phyloP scores from a whole-genome alignment of 2,888 invertebrate species.

The Sepioteuthis lessoniana region DNA sequence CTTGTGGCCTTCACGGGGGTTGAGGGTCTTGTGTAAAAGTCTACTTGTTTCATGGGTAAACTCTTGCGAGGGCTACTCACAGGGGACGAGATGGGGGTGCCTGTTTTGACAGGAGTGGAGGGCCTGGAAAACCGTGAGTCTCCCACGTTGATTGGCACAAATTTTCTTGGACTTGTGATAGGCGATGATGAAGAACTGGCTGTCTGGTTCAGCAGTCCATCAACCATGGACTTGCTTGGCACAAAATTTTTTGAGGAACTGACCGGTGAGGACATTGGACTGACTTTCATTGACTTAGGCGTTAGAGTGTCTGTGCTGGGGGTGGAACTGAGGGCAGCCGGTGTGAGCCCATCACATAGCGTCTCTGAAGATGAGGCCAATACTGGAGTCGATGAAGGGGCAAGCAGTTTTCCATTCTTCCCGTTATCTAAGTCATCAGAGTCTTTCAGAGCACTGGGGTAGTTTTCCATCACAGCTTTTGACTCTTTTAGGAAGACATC shows the following conservation, averaged over 20 bases:
- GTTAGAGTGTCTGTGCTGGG: constrained; percentile 72
- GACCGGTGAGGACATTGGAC: constrained; percentile 69
- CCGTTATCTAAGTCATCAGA: constrained; percentile 62
- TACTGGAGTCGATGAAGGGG: constrained; percentile 48
- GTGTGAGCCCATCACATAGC: constrained; percentile 57
- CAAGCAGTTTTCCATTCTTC: constrained; percentile 47
- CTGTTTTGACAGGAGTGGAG: constrained; percentile 62
- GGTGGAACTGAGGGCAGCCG: constrained; percentile 63
- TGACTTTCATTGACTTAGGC: constrained; percentile 69
- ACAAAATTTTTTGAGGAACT: constrained; percentile 65
- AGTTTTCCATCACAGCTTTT: constrained; percentile 46
- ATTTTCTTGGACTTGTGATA: constrained; percentile 41
- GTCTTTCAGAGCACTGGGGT: constrained; percentile 49
- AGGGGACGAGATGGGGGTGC: constrained; percentile 44
- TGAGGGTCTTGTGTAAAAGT: constrained; percentile 55
- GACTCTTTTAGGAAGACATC: constrained; percentile 59
- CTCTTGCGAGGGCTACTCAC: constrained; percentile 42
- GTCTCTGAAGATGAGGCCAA: constrained; percentile 65
- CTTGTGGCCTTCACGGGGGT: constrained; percentile 63
- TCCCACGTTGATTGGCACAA: constrained; percentile 46
- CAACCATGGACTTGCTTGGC: constrained; percentile 55
- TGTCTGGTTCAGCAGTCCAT: constrained; percentile 37
- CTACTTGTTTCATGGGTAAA: constrained; percentile 38
- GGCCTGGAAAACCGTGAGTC: constrained; percentile 53
- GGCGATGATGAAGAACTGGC: constrained; percentile 36